These are phyloP conservation scores for Lamprologus callipterus DNA, from an alignment of 2,113 vertebrate species.

Conservation along the genomic window DNA sequence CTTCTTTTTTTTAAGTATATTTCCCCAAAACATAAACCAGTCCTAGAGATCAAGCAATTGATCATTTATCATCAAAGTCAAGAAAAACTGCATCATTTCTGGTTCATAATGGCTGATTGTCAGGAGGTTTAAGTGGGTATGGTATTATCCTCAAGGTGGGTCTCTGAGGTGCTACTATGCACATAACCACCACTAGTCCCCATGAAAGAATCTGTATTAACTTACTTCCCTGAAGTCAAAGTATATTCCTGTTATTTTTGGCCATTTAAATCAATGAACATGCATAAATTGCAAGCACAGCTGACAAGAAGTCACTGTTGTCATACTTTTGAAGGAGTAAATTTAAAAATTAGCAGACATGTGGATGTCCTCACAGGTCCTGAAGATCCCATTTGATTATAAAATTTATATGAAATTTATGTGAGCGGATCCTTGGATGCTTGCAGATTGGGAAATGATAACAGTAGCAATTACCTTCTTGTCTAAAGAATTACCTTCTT, in stretches of 20 bases:
- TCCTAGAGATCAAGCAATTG: background rate
- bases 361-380: background rate
- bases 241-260: background rate
- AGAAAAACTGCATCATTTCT: background rate
- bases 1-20: background rate
- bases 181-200: background rate
- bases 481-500: background rate
- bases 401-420: background rate
- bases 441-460: rapidly evolving
- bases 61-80: background rate
- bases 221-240: background rate
- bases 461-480: background rate
- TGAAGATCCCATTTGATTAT: background rate
- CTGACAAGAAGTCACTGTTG: rapidly evolving
- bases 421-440: rapidly evolving
- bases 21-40: background rate
- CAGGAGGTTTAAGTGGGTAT: background rate
- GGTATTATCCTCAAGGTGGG: background rate
- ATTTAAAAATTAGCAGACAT: background rate
- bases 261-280: background rate
- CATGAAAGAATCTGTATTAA: background rate
- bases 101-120: background rate
- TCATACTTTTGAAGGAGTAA: background rate
- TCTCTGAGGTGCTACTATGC: rapidly evolving
- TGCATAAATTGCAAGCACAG: background rate